phyloP scores from a whole-genome alignment of 2,888 invertebrate genomes.

The Lithophane leautieri region DNA sequence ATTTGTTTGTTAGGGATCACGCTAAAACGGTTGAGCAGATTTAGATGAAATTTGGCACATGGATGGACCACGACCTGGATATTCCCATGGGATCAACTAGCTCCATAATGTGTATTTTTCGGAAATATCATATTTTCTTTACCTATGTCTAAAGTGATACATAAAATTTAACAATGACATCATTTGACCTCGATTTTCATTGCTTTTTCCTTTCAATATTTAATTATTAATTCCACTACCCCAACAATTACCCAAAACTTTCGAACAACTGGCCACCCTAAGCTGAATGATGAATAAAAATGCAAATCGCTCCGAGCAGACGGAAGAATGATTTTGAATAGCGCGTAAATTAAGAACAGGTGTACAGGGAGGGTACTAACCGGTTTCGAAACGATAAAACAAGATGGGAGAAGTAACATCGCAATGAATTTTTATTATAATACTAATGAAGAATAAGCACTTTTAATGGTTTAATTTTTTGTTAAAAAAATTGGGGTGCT shows the following conservation, averaged over 20 bases:
- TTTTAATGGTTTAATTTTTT: slow-evolving; percentile 58
- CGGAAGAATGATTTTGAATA: slow-evolving; percentile 86
- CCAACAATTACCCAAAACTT: slow-evolving; percentile 23
- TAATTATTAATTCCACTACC: slow-evolving; percentile 4
- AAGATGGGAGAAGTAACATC: slow-evolving; percentile 57
- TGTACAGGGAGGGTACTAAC: slow-evolving; percentile 79
- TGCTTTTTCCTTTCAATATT: neutral
- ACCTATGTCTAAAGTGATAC: neutral
- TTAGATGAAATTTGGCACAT: no score
- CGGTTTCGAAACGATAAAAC: slow-evolving; percentile 60
- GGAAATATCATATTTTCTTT: no score
- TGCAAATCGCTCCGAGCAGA: slow-evolving; percentile 78
- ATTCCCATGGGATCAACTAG: no score
- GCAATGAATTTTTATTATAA: slow-evolving; percentile 65
- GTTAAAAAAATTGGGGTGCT: slow-evolving; percentile 37
- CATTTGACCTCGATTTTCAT: neutral
- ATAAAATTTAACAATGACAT: neutral
- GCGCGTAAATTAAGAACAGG: slow-evolving; percentile 84
- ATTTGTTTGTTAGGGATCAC: no score
- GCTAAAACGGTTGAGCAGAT: no score
- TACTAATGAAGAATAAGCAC: slow-evolving; percentile 63
- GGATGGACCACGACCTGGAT: no score
- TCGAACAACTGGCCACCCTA: slow-evolving; percentile 62
- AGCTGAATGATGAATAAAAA: slow-evolving; percentile 82
- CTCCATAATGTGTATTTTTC: no score